Base-by-base conservation (phyloP, 2,888 invertebrate species). In the Mythimna loreyi region DNA sequence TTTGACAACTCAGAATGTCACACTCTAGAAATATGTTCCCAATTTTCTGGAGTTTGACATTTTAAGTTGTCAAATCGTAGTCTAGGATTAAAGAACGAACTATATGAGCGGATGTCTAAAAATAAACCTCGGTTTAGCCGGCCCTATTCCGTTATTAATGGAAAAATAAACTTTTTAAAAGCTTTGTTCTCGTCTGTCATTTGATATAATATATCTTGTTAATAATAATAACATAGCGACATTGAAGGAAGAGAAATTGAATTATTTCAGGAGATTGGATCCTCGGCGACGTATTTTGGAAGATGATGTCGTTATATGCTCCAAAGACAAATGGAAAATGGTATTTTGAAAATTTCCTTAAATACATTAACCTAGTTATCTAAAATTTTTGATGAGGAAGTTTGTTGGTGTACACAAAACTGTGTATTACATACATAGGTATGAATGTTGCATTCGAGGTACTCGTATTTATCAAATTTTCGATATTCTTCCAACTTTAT, bases 241-340 rank as follows among this genome's bases (percentile, higher is more conserved):
- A 53, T 36, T 21, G 72, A 59, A 40, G 28, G 52, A 62, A 5
- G 43, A 40, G 21, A 72, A 79, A 79, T 77, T 62, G 55, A 70
- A 79, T 81, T 81, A 81, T 72, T 72, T 59, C 64, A 33, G 13
- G 53, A 72, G 68, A 81, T 81, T 81, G 81, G 68, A 69, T 72
- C 67, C 66, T n/a, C 68, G 62, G n/a, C 55, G 25, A 55, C 64
- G 61, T 69, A 76, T 81, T 75, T 77, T 77, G 56, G 57, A 30
- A 63, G 53, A 56, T 60, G 67, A 80, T 74, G 28, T 59, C 53
- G 62, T 76, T 67, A 67, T 52, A 40, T 57, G 52, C 45, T 55
- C 58, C 40, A 62, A 50, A 47, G 43, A 57, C 25, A 55, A 52
- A 9, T 25, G 28, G 56, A 23, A 49, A 58, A 56, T 55, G 30